A percentile compares a stretch with the other conserved stretches of the same genome.
These are phyloP conservation scores for Sorex maritimensis DNA, from an alignment of 2,797 vertebrate species.

Conservation along the genomic window DNA sequence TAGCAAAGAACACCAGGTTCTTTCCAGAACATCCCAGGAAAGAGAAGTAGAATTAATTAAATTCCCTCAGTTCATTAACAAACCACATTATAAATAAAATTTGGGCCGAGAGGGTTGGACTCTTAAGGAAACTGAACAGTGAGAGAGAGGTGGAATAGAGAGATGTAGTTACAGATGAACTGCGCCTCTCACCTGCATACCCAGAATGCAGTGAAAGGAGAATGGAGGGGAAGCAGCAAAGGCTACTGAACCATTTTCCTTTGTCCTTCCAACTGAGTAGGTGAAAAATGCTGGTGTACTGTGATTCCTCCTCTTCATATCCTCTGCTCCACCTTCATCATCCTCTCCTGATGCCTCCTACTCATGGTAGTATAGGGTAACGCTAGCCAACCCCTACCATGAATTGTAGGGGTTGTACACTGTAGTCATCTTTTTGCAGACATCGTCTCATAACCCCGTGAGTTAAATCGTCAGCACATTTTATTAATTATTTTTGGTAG, in stretches of 20 bases:
- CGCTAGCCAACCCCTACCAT: background rate
- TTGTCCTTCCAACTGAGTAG: background rate
- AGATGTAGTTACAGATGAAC: background rate
- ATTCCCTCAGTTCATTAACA: conserved; percentile 6
- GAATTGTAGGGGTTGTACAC: too few relatives aligned
- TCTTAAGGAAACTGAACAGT: background rate
- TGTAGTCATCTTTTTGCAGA: background rate
- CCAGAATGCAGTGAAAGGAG: background rate
- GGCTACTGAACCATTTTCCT: conserved; percentile 21
- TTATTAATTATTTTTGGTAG: too few relatives aligned
- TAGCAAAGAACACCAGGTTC: background rate
- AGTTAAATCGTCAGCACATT: background rate
- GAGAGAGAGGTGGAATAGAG: background rate
- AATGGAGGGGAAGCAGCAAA: background rate
- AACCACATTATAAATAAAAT: background rate
- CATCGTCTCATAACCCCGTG: background rate
- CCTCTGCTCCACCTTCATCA: background rate
- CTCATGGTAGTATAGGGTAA: background rate
- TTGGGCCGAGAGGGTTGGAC: background rate
- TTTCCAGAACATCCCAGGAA: conserved; percentile 2
- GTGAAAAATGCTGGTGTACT: background rate
- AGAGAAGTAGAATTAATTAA: background rate
- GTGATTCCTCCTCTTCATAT: too few relatives aligned
- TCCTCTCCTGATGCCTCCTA: background rate
- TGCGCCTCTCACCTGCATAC: background rate